Evolutionary conservation across 2,797 vertebrate species (phyloP).

Genomic region (Acropternis orthonyx): DNA sequence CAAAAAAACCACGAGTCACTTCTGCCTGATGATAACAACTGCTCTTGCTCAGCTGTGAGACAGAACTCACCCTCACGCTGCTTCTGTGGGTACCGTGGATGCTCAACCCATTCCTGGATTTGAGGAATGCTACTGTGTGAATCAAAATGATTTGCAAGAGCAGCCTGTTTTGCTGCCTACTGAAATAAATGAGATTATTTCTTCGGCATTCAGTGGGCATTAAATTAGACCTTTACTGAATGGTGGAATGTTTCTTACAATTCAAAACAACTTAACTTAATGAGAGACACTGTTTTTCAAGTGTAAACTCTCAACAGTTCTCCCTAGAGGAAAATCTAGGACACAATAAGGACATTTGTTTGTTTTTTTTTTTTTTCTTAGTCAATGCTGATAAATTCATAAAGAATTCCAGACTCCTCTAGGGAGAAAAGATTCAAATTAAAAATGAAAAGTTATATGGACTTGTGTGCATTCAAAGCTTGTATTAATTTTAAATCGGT

Average conservation of each 20-base stretch:
- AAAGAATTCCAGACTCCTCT: not conserved
- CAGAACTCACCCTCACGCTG: not conserved
- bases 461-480: not conserved
- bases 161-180: not conserved
- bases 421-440: slow-evolving; percentile 15
- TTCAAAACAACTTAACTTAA: not conserved
- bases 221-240: slow-evolving; percentile 15
- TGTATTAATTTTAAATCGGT: not conserved
- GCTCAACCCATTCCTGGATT: not conserved
- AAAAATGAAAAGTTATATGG: slow-evolving; percentile 13
- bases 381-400: not conserved
- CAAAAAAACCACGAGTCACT: not conserved
- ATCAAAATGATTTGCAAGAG: not conserved
- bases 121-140: not conserved
- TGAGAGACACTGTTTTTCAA: slow-evolving; percentile 22
- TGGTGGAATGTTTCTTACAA: not conserved
- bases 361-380: not conserved
- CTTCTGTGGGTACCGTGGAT: not conserved
- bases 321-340: slow-evolving; percentile 23
- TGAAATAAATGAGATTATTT: not conserved
- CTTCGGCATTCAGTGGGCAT: not conserved
- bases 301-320: not conserved
- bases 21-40: not conserved
- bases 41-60: not conserved
- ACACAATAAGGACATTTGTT: not conserved